Percentiles rank a stretch among this genome's conserved stretches.
These are phyloP conservation scores for Empis livida DNA, from an alignment of 2,888 invertebrate genomes.

Conservation along the genomic window DNA sequence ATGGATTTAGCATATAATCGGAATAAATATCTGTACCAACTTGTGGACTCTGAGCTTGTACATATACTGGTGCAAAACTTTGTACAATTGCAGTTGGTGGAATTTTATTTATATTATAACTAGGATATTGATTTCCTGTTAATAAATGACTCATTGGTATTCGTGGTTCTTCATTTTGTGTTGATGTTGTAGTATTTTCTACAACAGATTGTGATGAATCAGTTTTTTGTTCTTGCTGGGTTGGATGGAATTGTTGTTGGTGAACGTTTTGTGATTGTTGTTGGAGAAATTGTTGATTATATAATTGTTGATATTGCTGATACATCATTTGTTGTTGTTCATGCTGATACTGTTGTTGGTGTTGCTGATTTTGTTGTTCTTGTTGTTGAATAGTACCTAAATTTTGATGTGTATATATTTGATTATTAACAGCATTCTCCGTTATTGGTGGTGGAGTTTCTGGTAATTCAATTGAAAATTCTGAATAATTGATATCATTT, in stretches of 20 bases:
- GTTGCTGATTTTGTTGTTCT: conserved; percentile 5
- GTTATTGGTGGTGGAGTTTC: conserved; percentile 10
- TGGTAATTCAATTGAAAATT: conserved; percentile 30
- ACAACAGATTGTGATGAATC: no score
- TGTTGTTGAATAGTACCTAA: conserved; percentile 6
- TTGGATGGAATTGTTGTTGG: not conserved
- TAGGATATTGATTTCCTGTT: conserved; percentile 28
- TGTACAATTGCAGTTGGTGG: conserved; percentile 29
- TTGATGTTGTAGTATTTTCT: conserved; percentile 5
- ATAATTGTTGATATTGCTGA: conserved; percentile 11
- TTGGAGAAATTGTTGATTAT: conserved; percentile 14
- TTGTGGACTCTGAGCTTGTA: conserved; percentile 15
- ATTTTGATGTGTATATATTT: conserved; percentile 8
- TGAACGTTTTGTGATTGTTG: not conserved
- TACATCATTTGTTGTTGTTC: conserved; percentile 15
- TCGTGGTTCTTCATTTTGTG: conserved; percentile 12
- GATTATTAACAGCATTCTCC: not conserved
- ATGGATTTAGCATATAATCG: conserved; percentile 34
- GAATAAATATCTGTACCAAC: conserved; percentile 27
- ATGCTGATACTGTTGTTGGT: not conserved
- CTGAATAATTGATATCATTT: conserved; percentile 10
- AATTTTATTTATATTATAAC: conserved; percentile 20
- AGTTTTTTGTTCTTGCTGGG: not conserved
- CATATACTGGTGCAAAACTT: conserved; percentile 29
- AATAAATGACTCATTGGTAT: conserved; percentile 29